Evolutionary conservation across 2,113 vertebrate genomes (phyloP).

Genomic region (Garra rufa): DNA sequence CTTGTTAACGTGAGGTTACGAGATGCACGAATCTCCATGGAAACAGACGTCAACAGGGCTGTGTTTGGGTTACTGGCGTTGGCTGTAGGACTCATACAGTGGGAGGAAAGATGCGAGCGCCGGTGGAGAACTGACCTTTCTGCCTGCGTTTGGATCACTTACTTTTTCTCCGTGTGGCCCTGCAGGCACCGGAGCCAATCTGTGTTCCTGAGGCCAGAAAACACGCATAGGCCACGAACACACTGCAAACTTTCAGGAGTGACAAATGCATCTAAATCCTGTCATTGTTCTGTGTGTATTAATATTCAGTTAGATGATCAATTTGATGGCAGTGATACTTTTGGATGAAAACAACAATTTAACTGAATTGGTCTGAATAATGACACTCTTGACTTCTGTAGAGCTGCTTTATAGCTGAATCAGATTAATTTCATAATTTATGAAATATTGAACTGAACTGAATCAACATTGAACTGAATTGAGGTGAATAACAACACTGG

Average conservation of each 20-base stretch:
- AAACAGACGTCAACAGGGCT: constrained; percentile 69
- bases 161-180: constrained; percentile 49
- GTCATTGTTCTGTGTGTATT: neutral
- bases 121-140: constrained; percentile 66
- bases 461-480: no score
- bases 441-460: no score
- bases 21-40: constrained; percentile 70
- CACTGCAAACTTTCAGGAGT: neutral
- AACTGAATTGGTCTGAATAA: no score
- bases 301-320: neutral
- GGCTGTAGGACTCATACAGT: constrained; percentile 26
- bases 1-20: constrained; percentile 47
- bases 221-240: constrained; percentile 2
- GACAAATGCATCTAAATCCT: no score
- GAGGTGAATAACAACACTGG: no score
- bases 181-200: constrained; percentile 59
- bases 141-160: constrained; percentile 64
- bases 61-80: constrained; percentile 68
- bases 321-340: neutral
- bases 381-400: no score
- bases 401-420: no score
- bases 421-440: no score
- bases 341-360: no score
- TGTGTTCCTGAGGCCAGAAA: constrained; percentile 51
- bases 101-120: constrained; percentile 21